Evolutionary conservation across 2,797 vertebrate species (phyloP).

Genomic region (Brachymystax lenok): DNA sequence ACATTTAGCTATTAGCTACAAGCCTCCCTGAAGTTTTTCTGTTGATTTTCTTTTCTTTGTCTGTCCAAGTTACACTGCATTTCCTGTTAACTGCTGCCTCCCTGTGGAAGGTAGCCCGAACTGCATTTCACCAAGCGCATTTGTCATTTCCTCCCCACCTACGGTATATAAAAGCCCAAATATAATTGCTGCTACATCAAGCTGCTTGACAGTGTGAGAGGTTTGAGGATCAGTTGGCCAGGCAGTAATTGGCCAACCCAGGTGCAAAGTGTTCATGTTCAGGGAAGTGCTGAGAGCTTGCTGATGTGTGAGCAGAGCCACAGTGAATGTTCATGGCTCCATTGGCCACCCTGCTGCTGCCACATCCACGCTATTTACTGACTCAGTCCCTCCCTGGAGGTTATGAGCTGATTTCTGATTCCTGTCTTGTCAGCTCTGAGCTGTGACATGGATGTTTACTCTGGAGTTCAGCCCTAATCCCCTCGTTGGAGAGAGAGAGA

Average conservation of each 20-base stretch:
- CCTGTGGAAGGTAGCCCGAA: neutral
- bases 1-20: too few species aligned
- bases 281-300: neutral
- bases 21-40: too few species aligned
- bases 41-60: neutral
- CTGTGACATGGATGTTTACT: neutral
- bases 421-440: neutral
- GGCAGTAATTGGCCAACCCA: neutral
- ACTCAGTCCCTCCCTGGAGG: neutral
- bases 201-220: neutral
- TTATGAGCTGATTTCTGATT: neutral
- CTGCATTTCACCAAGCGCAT: neutral
- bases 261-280: neutral
- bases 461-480: neutral
- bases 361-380: neutral
- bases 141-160: neutral
- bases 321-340: neutral
- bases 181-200: neutral
- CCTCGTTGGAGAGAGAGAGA: too few species aligned
- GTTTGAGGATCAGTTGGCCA: neutral
- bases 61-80: neutral
- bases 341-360: neutral
- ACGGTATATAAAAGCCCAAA: neutral
- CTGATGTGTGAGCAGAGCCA: neutral
- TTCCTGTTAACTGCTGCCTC: slow-evolving; percentile 5